Evolutionary conservation across 2,113 vertebrate genomes (phyloP).

Genomic region (Macroglossus sobrinus): DNA sequence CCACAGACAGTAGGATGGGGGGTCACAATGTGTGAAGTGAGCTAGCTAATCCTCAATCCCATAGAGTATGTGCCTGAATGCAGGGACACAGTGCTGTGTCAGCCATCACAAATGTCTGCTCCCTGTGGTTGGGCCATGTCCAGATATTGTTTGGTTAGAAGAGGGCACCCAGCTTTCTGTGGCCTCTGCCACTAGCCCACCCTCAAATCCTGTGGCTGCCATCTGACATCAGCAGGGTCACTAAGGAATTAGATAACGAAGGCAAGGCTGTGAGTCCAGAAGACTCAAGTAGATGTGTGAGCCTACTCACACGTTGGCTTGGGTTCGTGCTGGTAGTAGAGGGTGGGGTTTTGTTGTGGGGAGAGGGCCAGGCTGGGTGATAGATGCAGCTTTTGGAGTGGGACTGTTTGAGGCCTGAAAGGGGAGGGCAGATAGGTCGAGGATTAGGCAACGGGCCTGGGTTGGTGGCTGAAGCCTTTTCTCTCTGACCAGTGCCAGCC

Average conservation of each 20-base stretch:
- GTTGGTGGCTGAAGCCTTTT: rapidly evolving
- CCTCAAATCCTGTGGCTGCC: not conserved
- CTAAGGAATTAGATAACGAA: not conserved
- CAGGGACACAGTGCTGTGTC: rapidly evolving
- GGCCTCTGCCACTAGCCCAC: not conserved
- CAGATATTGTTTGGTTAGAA: not conserved
- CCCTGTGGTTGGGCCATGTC: not conserved
- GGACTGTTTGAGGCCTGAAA: not conserved
- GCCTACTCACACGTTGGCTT: too few species aligned
- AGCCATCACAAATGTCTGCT: not conserved
- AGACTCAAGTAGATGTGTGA: rapidly evolving
- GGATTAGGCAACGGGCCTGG: rapidly evolving
- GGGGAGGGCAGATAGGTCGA: not conserved
- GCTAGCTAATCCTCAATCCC: not conserved
- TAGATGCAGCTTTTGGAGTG: rapidly evolving
- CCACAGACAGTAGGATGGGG: not conserved
- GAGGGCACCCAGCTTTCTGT: not conserved
- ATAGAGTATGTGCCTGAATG: rapidly evolving
- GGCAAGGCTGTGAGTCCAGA: not conserved
- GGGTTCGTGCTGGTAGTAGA: too few species aligned
- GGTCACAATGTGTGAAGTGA: not conserved
- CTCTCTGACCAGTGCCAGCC: not conserved
- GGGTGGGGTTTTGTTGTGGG: not conserved
- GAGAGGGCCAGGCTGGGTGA: not conserved
- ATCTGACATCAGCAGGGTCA: not conserved